These are phyloP conservation scores for Alethe diademata DNA, from an alignment of 2,113 vertebrate species.

Conservation along the genomic window DNA sequence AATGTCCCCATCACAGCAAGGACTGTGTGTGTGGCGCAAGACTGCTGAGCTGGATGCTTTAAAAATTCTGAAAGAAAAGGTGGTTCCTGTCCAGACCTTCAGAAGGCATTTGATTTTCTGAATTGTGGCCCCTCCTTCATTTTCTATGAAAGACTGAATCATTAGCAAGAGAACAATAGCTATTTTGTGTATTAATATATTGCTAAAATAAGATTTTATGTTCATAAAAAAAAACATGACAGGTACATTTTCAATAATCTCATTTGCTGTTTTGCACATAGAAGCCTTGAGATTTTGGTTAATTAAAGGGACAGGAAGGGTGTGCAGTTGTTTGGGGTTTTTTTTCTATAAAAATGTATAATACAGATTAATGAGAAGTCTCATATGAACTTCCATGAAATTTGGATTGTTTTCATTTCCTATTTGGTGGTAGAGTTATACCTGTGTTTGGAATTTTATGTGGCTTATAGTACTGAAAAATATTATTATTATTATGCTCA, in stretches of 20 bases:
- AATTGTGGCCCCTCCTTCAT: neutral
- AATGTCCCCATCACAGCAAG: neutral
- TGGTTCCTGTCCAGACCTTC: neutral
- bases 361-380: neutral
- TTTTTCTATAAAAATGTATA: neutral
- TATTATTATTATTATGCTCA: neutral
- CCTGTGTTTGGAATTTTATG: neutral
- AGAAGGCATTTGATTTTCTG: neutral
- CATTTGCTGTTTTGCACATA: neutral
- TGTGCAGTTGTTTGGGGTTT: rapidly evolving
- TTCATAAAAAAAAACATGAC: neutral
- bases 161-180: neutral
- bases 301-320: rapidly evolving
- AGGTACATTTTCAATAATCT: neutral
- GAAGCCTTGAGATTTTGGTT: neutral
- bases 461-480: neutral
- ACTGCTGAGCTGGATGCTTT: neutral
- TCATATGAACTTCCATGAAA: neutral
- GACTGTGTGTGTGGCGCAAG: neutral
- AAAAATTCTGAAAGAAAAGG: neutral
- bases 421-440: neutral
- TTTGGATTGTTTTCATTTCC: neutral
- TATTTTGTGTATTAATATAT: neutral
- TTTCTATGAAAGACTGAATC: neutral
- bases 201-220: neutral